phyloP scores from a whole-genome alignment of 2,888 invertebrate genomes.

The Drosophila flavopinicola region DNA sequence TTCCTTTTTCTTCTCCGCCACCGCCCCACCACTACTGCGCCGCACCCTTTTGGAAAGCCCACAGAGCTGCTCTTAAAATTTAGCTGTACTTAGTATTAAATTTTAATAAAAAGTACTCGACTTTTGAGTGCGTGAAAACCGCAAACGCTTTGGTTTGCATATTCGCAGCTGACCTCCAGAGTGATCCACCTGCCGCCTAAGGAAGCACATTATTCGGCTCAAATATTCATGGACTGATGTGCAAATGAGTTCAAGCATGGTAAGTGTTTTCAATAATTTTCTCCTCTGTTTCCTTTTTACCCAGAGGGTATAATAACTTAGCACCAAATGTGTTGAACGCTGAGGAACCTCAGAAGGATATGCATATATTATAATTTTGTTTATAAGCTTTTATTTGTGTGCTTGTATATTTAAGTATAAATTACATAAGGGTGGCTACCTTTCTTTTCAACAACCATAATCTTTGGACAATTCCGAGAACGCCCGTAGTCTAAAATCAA shows the following conservation, averaged over 20 bases:
- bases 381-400: background rate
- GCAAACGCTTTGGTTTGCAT: constrained; percentile 28
- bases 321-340: constrained; percentile 1
- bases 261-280: constrained; percentile 29
- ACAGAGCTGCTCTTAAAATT: constrained; percentile 19
- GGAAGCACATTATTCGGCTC: constrained; percentile 20
- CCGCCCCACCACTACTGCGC: too few species aligned
- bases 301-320: constrained; percentile 1
- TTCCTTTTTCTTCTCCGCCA: constrained; percentile 2
- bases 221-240: constrained; percentile 31
- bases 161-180: constrained; percentile 7
- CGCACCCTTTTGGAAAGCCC: background rate
- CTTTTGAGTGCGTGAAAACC: constrained; percentile 12
- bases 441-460: too few species aligned
- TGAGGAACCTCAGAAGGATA: background rate
- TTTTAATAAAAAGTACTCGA: constrained; percentile 32
- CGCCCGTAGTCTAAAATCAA: too few species aligned
- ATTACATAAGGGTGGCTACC: too few species aligned
- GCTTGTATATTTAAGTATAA: too few species aligned
- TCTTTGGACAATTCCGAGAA: too few species aligned
- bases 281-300: too few species aligned
- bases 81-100: constrained; percentile 36
- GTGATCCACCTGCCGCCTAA: constrained; percentile 12
- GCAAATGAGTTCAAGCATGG: constrained; percentile 23
- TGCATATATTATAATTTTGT: background rate